These are phyloP conservation scores for Cepaea nemoralis DNA, from an alignment of 1,140 invertebrate species.

Conservation along the genomic window DNA sequence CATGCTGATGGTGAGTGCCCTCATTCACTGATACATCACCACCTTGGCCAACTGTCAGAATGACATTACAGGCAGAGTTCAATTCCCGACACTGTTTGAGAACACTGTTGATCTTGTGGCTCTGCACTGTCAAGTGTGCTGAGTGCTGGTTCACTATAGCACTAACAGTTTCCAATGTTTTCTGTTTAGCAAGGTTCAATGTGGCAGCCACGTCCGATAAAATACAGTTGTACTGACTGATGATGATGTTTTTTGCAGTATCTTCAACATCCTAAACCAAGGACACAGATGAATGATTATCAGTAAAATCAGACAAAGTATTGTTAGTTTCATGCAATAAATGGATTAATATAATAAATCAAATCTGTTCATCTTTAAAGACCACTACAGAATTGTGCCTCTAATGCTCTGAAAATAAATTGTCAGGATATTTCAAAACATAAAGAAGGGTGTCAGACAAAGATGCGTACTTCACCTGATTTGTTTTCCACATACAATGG, in stretches of 20 bases:
- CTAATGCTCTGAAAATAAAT: too few species aligned
- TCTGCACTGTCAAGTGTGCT: not conserved
- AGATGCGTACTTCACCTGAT: too few species aligned
- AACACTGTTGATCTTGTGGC: not conserved
- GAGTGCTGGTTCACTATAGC: not conserved
- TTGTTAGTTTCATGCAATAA: too few species aligned
- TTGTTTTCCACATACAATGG: too few species aligned
- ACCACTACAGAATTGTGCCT: too few species aligned
- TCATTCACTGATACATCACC: not conserved
- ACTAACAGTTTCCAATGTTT: not conserved
- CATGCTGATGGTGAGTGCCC: not conserved
- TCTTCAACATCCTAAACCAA: constrained; percentile 55
- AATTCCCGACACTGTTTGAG: constrained; percentile 16
- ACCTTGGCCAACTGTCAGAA: not conserved
- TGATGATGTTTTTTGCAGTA: constrained; percentile 51
- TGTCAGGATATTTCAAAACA: too few species aligned
- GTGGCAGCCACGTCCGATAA: constrained; percentile 51
- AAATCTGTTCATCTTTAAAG: too few species aligned
- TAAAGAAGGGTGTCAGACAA: too few species aligned
- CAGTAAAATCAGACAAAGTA: not conserved
- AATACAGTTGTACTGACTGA: constrained; percentile 58
- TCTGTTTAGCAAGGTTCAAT: not conserved
- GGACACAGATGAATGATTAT: too few species aligned
- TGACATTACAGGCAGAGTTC: not conserved
- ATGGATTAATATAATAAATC: too few species aligned